Base-by-base conservation (phyloP, 1,140 invertebrate species). In the Orchestia grillus region DNA sequence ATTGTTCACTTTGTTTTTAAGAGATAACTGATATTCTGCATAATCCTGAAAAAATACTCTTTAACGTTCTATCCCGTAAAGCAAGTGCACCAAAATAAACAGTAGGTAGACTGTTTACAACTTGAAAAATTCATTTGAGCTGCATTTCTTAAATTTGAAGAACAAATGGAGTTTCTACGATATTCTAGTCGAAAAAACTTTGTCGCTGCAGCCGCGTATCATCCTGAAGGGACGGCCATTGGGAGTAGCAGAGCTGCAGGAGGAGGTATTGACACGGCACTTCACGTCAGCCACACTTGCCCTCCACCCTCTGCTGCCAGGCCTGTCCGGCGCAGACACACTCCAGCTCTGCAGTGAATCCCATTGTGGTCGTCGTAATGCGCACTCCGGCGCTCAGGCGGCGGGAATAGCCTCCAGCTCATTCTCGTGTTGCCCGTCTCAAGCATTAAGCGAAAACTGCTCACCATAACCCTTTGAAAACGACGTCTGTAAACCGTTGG, bases 221-320 rank as follows among this genome's bases (percentile, higher is more conserved):
- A 44, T 42, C 88, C 1, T 90, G 6, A 42, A 11, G 42, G 88
- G 11, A 3, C 28, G 4, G n/a, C 88, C 88, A 41, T 3, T 0
- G 41, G 88, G 42, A 11, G 44, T 44, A 94, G 92, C 92, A 45
- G 88, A 15, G 43, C 44, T 94, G 23, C 88, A 53, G 19, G 90
- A 92, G 90, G 3, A 43, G 92, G 43, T 45, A 94, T 94, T 45
- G 92, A 94, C 92, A 94, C 92, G 92, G 44, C 92, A 19, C 92
- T 94, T 45, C 16, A 94, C n/a, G 92, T 94, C 92, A 94, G 44
- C 36, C 19, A 94, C 92, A 94, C 92, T 44, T 45, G 92, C 92
- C 44, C 92, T 94, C 15, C 92, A 94, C 6, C 44, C 44, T 44
- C 44, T 11, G 40, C 92, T n/a, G 41, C 11, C 92, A 47, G 8